Percentiles rank a stretch among this genome's conserved stretches.
Evolutionary conservation across 2,113 vertebrate genomes (phyloP).

Genomic region (Siniperca chuatsi): DNA sequence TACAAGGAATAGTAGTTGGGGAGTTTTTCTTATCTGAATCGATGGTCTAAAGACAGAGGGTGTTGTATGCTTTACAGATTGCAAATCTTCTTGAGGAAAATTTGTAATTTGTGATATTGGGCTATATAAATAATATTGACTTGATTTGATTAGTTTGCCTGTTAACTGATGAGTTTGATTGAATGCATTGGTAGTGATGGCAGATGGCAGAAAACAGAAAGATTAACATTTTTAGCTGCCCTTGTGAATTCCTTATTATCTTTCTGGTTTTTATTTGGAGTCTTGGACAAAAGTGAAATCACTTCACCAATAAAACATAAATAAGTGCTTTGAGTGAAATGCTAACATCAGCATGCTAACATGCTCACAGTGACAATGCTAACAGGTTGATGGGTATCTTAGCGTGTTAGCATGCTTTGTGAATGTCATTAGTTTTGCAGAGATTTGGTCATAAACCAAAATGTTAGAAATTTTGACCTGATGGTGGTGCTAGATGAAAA

Average conservation of each 20-base stretch:
- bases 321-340: background rate
- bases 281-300: background rate
- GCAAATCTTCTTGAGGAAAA: background rate
- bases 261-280: background rate
- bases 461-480: too few relatives aligned
- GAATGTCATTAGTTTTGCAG: background rate
- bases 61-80: background rate
- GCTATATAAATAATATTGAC: background rate
- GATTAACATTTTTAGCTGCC: background rate
- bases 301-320: background rate
- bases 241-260: background rate
- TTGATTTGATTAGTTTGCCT: background rate
- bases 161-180: background rate
- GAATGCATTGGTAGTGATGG: background rate
- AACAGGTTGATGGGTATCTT: background rate
- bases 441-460: too few relatives aligned
- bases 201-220: background rate
- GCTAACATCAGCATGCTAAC: background rate
- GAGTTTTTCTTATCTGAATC: background rate
- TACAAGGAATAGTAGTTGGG: background rate
- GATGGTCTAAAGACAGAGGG: background rate
- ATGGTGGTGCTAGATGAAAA: too few relatives aligned
- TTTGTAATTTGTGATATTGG: background rate
- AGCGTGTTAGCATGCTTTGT: background rate
- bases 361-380: background rate